Evolutionary conservation across 2,113 vertebrate genomes (phyloP).

Genomic region (Sialia sialis): DNA sequence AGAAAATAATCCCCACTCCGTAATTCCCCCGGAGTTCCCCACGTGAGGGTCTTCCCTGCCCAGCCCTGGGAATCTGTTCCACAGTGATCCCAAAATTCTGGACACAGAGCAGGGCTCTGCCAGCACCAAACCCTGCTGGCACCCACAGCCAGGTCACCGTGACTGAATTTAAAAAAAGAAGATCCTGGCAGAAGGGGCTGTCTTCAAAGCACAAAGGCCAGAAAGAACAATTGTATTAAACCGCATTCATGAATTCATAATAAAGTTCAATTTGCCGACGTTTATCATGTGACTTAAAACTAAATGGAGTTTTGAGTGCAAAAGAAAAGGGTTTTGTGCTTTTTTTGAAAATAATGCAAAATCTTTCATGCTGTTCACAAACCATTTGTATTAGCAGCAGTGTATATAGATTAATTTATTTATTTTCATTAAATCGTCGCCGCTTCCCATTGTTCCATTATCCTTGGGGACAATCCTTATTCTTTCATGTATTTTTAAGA

Average conservation of each 20-base stretch:
- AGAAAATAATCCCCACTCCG: background rate
- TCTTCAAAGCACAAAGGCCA: conserved; percentile 66
- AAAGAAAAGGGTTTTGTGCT: conserved; percentile 58
- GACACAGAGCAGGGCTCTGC: background rate
- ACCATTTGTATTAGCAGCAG: conserved; percentile 64
- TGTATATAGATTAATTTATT: conserved; percentile 59
- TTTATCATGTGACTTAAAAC: conserved; percentile 66
- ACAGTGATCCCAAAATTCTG: fast-evolving
- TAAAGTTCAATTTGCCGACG: conserved; percentile 72
- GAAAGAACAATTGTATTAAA: conserved; percentile 68
- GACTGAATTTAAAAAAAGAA: conserved; percentile 53
- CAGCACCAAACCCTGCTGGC: fast-evolving
- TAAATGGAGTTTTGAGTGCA: conserved; percentile 49
- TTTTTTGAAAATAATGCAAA: conserved; percentile 64
- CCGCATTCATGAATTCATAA: conserved; percentile 68
- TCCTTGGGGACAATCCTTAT: conserved; percentile 37
- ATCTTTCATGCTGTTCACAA: conserved; percentile 65
- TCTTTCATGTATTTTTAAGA: conserved; percentile 64
- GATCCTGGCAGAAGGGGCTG: conserved; percentile 38
- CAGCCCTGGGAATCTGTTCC: background rate
- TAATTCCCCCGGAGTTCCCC: background rate
- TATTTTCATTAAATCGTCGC: conserved; percentile 65
- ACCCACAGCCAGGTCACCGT: background rate
- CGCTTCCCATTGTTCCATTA: conserved; percentile 51
- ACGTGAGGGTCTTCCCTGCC: background rate